A percentile compares a stretch with the other conserved stretches of the same genome.
These are phyloP conservation scores for Pempheris klunzingeri DNA, from an alignment of 2,797 vertebrate species.

Conservation along the genomic window DNA sequence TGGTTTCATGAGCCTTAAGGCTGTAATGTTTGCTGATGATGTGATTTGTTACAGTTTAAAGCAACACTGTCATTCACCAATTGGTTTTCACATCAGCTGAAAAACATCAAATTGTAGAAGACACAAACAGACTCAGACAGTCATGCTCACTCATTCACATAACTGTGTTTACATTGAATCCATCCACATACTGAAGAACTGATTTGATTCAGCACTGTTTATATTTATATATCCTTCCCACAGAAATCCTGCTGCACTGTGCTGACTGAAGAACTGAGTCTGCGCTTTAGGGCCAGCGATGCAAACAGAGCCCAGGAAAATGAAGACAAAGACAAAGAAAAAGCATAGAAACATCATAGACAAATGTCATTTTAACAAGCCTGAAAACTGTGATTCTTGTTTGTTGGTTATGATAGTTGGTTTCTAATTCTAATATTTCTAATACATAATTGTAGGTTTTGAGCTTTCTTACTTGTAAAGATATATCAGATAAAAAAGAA, in stretches of 20 bases:
- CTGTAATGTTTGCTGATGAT: neutral
- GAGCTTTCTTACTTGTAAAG: neutral
- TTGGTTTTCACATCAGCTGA: slow-evolving; percentile 3
- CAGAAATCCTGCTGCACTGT: slow-evolving; percentile 91
- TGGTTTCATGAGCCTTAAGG: neutral
- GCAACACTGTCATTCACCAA: neutral
- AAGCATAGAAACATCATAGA: slow-evolving; percentile 53
- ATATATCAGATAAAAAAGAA: neutral
- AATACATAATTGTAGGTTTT: slow-evolving; percentile 1
- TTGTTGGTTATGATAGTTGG: neutral
- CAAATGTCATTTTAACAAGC: slow-evolving; percentile 6
- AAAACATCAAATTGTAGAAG: neutral
- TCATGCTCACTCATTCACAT: neutral
- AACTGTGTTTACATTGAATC: slow-evolving; percentile 4
- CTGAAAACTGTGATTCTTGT: neutral
- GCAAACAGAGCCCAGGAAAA: slow-evolving; percentile 80
- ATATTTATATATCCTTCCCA: slow-evolving; percentile 33
- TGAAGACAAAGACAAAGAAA: slow-evolving; percentile 87
- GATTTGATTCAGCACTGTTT: slow-evolving; percentile 4
- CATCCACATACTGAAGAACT: neutral
- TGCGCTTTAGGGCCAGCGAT: slow-evolving; percentile 84
- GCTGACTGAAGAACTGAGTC: slow-evolving; percentile 89
- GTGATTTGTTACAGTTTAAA: slow-evolving; percentile 4
- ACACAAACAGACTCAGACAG: neutral
- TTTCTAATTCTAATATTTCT: slow-evolving; percentile 25